Evolutionary conservation across 2,113 vertebrate species (phyloP).

Genomic region (Apodemus speciosus): DNA sequence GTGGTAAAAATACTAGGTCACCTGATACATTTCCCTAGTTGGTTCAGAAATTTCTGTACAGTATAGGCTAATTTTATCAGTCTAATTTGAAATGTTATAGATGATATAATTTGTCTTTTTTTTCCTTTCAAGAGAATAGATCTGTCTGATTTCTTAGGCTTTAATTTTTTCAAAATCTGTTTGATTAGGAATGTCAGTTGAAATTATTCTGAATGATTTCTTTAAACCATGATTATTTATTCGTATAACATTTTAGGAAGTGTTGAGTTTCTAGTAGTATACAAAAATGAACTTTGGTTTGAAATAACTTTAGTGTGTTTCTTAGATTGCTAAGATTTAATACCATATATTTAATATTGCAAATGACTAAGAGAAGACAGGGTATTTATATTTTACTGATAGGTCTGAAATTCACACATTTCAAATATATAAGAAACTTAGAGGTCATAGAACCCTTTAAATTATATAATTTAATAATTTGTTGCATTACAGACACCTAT

Average conservation of each 20-base stretch:
- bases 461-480: constrained; percentile 4
- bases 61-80: constrained; percentile 47
- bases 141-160: constrained; percentile 41
- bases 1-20: constrained; percentile 60
- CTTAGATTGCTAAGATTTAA: background rate
- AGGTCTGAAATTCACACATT: constrained; percentile 18
- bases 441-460: background rate
- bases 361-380: background rate
- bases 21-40: constrained; percentile 48
- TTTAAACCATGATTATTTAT: constrained; percentile 36
- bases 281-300: constrained; percentile 45
- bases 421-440: background rate
- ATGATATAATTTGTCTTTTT: constrained; percentile 53
- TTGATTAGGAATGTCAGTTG: constrained; percentile 24
- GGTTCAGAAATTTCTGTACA: constrained; percentile 56
- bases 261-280: background rate
- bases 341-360: background rate
- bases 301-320: background rate
- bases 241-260: background rate
- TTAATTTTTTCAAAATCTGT: background rate
- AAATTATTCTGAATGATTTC: constrained; percentile 60
- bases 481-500: background rate
- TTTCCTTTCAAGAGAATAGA: background rate
- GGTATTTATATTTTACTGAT: background rate
- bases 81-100: constrained; percentile 57